Base-by-base conservation (phyloP, 2,797 vertebrate species). In the Atherinosoma microstoma region DNA sequence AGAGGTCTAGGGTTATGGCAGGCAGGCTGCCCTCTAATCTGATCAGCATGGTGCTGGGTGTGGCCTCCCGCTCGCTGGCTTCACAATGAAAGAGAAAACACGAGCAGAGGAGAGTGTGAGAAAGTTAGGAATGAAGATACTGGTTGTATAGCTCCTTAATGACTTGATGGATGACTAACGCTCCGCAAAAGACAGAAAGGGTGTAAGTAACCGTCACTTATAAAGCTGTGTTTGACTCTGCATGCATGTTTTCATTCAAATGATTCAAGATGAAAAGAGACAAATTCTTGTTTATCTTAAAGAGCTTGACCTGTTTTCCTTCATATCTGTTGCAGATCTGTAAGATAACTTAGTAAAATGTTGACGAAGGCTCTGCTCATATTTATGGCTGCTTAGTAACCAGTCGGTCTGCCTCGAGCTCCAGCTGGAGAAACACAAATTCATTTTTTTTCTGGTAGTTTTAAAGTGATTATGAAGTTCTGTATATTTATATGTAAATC, bases 21-120 rank as follows among this genome's bases (percentile, higher is more conserved):
- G 80, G 76, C 82, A 58, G 62, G 70, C 87, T 68, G 88, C 90
- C 90, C 91, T 94, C 89, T 94, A 94, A 95, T 94, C 90, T 92
- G 91, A 92, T 93, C 89, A 86, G 61, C 77, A 80, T 92, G 89
- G 67, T 78, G 80, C 36, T 86, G 92, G 93, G 93, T 89, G 94
- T 92, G 94, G 91, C 88, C 83, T 90, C 86, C 67, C 30, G 67
- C 78, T 81, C 27, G 34, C 75, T 64, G 79, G 30, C 20, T 54
- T 80, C 79, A 85, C 87, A 83, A n/a, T 24, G 60, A 82, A 7
- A 29, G 72, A 63, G 70, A 68, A 45, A 20, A 34, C 32, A 8
- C 1, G 35, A 65, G 77, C 75, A 69, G 65, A 79, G 67, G 27
- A 79, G 70, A 61, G 59, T 32, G 67, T 32, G 70, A 70, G 58